Evolutionary conservation across 1,140 invertebrate species (phyloP).

Genomic region (Papilio polytes): DNA sequence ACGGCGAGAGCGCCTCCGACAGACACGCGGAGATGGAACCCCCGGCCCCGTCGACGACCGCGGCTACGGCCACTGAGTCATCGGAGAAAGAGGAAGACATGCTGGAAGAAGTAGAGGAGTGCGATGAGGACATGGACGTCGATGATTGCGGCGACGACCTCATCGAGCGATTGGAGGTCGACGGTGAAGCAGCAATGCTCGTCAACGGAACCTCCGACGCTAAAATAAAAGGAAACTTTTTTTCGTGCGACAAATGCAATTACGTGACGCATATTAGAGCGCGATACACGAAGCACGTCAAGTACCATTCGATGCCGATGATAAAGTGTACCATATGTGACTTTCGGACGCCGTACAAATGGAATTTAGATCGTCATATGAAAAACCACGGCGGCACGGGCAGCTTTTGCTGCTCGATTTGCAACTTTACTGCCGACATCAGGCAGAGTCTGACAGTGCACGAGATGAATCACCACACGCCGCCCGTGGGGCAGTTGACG

Average conservation of each 20-base stretch:
- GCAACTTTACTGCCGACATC: slow-evolving; percentile 96
- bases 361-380: slow-evolving; percentile 96
- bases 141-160: slow-evolving; percentile 67
- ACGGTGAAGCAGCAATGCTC: slow-evolving; percentile 46
- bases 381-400: slow-evolving; percentile 94
- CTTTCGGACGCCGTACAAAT: slow-evolving; percentile 96
- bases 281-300: slow-evolving; percentile 96
- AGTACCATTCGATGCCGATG: slow-evolving; percentile 96
- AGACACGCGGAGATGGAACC: slow-evolving; percentile 44
- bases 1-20: slow-evolving; percentile 69
- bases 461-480: slow-evolving; percentile 94
- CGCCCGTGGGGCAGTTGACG: slow-evolving; percentile 86
- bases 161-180: slow-evolving; percentile 52
- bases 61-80: slow-evolving; percentile 42
- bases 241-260: slow-evolving; percentile 94
- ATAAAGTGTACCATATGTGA: slow-evolving; percentile 97
- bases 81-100: slow-evolving; percentile 69
- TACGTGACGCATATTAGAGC: slow-evolving; percentile 96
- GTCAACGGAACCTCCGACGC: slow-evolving; percentile 74
- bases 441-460: slow-evolving; percentile 96
- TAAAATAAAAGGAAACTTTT: slow-evolving; percentile 87
- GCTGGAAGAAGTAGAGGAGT: slow-evolving; percentile 76
- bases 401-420: slow-evolving; percentile 92
- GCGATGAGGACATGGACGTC: slow-evolving; percentile 68
- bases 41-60: neutral